A percentile compares a stretch with the other conserved stretches of the same genome.
Conservation (phyloP, 2,888 invertebrate species). For the Drosophila leonis region DNA sequence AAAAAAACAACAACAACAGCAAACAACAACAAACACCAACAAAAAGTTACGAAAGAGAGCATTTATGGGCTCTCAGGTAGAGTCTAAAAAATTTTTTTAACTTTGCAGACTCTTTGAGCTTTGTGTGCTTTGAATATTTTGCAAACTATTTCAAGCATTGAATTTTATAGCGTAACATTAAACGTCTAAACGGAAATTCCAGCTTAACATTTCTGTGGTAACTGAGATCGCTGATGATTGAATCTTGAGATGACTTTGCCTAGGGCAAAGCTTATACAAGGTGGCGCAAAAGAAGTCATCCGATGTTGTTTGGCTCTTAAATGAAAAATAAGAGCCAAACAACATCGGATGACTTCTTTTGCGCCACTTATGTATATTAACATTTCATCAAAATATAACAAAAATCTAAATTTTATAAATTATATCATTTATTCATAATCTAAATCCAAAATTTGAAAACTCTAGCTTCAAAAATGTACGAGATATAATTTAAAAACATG, state of each 20-base stretch:
- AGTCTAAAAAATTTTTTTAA: conserved; percentile 13
- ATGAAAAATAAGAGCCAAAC: too few relatives aligned
- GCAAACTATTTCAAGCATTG: conserved; percentile 32
- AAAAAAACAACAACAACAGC: conserved; percentile 22
- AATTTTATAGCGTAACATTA: conserved; percentile 14
- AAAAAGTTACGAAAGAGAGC: conserved; percentile 45
- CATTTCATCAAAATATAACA: too few relatives aligned
- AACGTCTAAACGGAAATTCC: conserved; percentile 6
- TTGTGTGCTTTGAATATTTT: conserved; percentile 17
- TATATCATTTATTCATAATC: too few relatives aligned
- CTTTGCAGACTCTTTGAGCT: conserved; percentile 19
- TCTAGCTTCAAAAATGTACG: too few relatives aligned
- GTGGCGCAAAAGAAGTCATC: too few relatives aligned
- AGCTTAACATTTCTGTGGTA: conserved; percentile 7
- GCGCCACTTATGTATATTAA: too few relatives aligned
- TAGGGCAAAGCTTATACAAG: too few relatives aligned
- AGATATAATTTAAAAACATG: too few relatives aligned
- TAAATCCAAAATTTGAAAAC: too few relatives aligned
- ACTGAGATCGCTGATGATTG: background rate
- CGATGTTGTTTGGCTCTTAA: too few relatives aligned
- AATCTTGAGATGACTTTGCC: background rate
- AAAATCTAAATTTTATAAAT: too few relatives aligned
- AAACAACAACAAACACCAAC: background rate
- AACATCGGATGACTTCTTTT: too few relatives aligned
- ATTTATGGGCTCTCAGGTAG: conserved; percentile 64